A percentile compares a stretch with the other conserved stretches of the same genome.
Evolutionary conservation across 1,140 invertebrate species (phyloP).

Genomic region (Rhyzopertha dominica): DNA sequence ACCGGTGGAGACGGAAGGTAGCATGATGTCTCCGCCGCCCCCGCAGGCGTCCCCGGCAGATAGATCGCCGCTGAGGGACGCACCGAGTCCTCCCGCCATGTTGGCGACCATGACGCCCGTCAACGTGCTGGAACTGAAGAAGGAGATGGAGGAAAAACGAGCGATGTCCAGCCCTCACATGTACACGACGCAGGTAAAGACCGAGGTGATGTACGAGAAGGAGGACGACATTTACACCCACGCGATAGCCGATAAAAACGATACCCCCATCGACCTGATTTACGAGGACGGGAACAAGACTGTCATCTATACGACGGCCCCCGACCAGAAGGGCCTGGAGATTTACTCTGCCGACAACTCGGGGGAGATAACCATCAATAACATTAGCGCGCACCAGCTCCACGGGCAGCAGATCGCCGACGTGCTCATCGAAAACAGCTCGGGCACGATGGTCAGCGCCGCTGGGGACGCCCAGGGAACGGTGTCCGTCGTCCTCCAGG

Average conservation of each 20-base stretch:
- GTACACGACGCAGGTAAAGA: slow-evolving; percentile 52
- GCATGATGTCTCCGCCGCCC: slow-evolving; percentile 42
- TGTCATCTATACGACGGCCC: slow-evolving; percentile 69
- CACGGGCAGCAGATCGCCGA: slow-evolving; percentile 47
- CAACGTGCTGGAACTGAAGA: slow-evolving; percentile 60
- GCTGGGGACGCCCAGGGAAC: slow-evolving; percentile 44
- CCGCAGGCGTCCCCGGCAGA: slow-evolving; percentile 41
- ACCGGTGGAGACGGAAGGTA: slow-evolving; percentile 31
- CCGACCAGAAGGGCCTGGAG: slow-evolving; percentile 48
- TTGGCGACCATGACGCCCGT: slow-evolving; percentile 72
- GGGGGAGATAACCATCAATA: slow-evolving; percentile 45
- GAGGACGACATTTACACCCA: slow-evolving; percentile 55
- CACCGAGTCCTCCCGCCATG: slow-evolving; percentile 61
- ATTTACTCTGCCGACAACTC: slow-evolving; percentile 50
- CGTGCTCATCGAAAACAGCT: slow-evolving; percentile 48
- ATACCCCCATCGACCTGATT: slow-evolving; percentile 71
- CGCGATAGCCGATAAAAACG: slow-evolving; percentile 56
- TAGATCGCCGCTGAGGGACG: slow-evolving; percentile 36
- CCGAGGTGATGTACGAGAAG: slow-evolving; percentile 48
- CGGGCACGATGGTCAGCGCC: slow-evolving; percentile 36
- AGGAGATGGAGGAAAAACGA: slow-evolving; percentile 48
- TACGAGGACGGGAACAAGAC: slow-evolving; percentile 78
- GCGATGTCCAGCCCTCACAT: slow-evolving; percentile 54
- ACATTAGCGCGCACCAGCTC: slow-evolving; percentile 48
- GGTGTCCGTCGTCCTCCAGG: slow-evolving; percentile 42